These are phyloP conservation scores for Branchellion lobata DNA, from an alignment of 2,888 invertebrate species.

Conservation along the genomic window DNA sequence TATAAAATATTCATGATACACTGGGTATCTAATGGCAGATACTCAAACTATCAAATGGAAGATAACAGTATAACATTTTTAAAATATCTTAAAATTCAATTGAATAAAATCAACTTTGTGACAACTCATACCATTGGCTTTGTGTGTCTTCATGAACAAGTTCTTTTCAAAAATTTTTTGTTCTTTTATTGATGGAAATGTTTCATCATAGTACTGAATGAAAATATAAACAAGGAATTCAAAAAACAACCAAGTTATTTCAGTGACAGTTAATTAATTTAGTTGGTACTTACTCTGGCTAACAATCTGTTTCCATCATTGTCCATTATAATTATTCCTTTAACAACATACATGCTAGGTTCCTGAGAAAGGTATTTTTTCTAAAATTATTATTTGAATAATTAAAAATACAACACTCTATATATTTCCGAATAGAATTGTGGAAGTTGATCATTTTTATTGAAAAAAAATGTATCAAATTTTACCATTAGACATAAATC, in stretches of 20 bases:
- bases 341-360: constrained; percentile 88
- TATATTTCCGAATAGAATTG: no score
- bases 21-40: neutral
- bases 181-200: constrained; percentile 86
- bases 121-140: constrained; percentile 78
- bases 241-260: neutral
- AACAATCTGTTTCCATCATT: constrained; percentile 94
- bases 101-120: neutral
- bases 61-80: neutral
- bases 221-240: neutral
- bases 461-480: constrained; percentile 8
- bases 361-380: no score
- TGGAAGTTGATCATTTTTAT: constrained; percentile 14
- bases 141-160: constrained; percentile 91
- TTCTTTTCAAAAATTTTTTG: constrained; percentile 97
- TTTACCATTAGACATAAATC: constrained; percentile 2
- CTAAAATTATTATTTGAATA: no score
- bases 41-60: neutral
- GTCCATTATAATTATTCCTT: constrained; percentile 94
- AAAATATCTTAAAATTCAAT: constrained; percentile 11
- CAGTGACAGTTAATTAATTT: neutral
- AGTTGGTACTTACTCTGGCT: constrained; percentile 81
- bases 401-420: no score
- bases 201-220: constrained; percentile 79
- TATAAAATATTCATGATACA: neutral